phyloP scores from a whole-genome alignment of 2,113 vertebrate species.

The Urocynchramus pylzowi region DNA sequence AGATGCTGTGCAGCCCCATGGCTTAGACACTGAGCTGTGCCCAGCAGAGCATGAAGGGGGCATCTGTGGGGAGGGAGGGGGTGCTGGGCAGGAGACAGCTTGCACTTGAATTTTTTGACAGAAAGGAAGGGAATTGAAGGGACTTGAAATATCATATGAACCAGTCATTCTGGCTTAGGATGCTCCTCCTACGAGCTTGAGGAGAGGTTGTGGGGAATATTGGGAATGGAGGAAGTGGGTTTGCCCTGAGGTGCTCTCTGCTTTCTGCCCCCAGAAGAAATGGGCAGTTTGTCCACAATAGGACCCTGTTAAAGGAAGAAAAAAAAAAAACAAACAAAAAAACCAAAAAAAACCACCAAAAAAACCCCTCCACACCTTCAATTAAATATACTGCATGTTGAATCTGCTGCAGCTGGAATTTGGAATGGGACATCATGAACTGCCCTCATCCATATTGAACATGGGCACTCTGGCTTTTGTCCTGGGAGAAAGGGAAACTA shows the following conservation, averaged over 20 bases:
- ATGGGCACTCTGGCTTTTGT: background rate
- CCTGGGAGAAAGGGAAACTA: background rate
- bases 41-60: background rate
- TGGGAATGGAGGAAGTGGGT: background rate
- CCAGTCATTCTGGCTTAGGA: background rate
- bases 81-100: background rate
- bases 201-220: background rate
- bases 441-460: background rate
- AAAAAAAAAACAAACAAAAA: background rate
- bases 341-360: background rate
- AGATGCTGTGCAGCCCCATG: background rate
- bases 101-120: background rate
- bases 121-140: background rate
- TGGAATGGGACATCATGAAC: background rate
- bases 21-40: background rate
- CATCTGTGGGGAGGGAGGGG: no score
- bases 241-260: background rate
- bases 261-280: background rate
- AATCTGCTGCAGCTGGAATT: background rate
- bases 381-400: background rate
- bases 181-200: background rate
- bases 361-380: background rate
- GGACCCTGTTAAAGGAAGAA: background rate
- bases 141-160: accelerated
- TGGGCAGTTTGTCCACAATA: background rate